Base-by-base conservation (phyloP, 2,113 vertebrate species). In the Paratilapia polleni region DNA sequence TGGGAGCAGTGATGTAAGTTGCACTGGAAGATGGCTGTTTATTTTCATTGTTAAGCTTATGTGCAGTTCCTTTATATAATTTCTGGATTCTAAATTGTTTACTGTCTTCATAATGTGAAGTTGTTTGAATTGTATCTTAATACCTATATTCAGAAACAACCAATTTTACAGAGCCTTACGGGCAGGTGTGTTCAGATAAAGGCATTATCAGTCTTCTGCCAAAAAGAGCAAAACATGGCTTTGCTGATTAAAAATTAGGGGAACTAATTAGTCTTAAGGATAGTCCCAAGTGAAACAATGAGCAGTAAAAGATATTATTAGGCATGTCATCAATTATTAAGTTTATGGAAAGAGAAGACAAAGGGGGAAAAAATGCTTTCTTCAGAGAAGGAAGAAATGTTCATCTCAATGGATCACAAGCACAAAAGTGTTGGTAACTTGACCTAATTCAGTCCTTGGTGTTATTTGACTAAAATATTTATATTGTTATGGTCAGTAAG, bases 241-340 rank as follows among this genome's bases (percentile, higher is more conserved):
- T 82, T 76, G 87, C 81, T 92, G 87, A 93, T 92, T 89, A 93
- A 87, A 90, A 93, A 92, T 89, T 89, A 86, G 86, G 85, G 85
- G 85, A 89, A 85, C 90, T 91, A 94, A 92, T 93, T 92, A 90
- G 89, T 92, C 70, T 91, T 92, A 87, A 88, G 84, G 80, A 89
- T 87, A 89, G 84, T 90, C 88, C 87, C 89, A 90, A 87, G 85
- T 91, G 88, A 91, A 93, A 91, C 91, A 94, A 92, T 88, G 88
- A 94, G 87, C 87, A 89, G 84, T 91, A 78, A 89, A 81, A 89
- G 91, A 89, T 93, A 92, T 90, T 91, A 89, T 93, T 90, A 91
- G 87, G 80, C 82, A 80, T 88, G 88, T 93, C 87, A 92, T 93
- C 86, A 95, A 93, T 94, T 94, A 93, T 94, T 94, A 93, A 93